These are phyloP conservation scores for Craterocephalus amniculus DNA, from an alignment of 2,797 vertebrate genomes.

Conservation along the genomic window DNA sequence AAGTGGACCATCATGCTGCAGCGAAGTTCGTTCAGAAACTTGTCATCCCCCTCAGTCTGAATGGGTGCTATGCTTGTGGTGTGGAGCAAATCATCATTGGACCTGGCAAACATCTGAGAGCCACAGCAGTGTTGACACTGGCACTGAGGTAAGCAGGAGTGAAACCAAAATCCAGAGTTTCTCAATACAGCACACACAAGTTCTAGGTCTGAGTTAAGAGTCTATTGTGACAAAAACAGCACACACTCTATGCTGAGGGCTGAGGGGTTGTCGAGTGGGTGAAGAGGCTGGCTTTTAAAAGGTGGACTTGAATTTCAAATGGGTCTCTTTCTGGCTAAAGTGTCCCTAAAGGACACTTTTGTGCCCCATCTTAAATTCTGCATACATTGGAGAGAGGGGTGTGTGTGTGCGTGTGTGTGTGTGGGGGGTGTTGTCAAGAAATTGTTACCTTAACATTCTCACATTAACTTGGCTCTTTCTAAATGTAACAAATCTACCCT, in stretches of 20 bases:
- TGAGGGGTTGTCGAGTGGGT: constrained; percentile 9
- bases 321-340: constrained; percentile 2
- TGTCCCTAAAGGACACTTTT: constrained; percentile 6
- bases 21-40: constrained; percentile 43
- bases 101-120: constrained; percentile 56
- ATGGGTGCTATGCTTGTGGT: constrained; percentile 53
- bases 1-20: constrained; percentile 59
- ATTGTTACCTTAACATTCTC: neutral
- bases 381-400: no score
- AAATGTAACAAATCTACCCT: neutral
- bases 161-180: constrained; percentile 67
- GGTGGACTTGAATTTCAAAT: constrained; percentile 19
- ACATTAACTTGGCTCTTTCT: neutral
- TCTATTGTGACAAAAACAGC: constrained; percentile 64
- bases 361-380: constrained; percentile 14
- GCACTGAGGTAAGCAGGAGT: constrained; percentile 68
- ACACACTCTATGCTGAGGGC: constrained; percentile 15
- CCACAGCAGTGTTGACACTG: constrained; percentile 76
- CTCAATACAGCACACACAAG: constrained; percentile 52
- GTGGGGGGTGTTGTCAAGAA: neutral
- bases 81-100: constrained; percentile 65
- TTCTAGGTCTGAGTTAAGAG: constrained; percentile 46
- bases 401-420: no score
- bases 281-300: constrained; percentile 13
- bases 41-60: constrained; percentile 65